phyloP scores from a whole-genome alignment of 2,797 vertebrate species.

The Eptatretus atami region DNA sequence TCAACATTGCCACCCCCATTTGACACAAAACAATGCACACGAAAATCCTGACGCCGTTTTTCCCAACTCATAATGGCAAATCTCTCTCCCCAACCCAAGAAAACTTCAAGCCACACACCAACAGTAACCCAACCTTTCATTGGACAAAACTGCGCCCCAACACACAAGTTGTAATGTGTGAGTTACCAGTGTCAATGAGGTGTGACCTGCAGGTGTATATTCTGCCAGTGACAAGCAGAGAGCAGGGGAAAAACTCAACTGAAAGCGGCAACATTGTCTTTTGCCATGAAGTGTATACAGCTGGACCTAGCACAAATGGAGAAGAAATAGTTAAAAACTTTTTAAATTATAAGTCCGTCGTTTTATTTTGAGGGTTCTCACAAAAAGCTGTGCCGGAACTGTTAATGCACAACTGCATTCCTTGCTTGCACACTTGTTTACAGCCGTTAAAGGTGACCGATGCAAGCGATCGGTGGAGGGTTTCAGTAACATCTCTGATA shows the following conservation, averaged over 20 bases:
- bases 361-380: too few species aligned
- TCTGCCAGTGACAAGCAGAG: constrained; percentile 52
- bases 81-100: neutral
- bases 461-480: too few species aligned
- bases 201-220: constrained; percentile 71
- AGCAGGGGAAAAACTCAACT: constrained; percentile 68
- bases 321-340: neutral
- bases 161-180: neutral
- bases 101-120: neutral
- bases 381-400: too few species aligned
- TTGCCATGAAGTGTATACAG: constrained; percentile 98
- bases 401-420: too few species aligned
- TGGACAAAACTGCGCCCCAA: neutral
- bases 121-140: neutral
- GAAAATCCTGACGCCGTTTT: too few species aligned
- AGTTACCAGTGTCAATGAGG: constrained; percentile 56
- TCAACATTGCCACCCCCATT: too few species aligned
- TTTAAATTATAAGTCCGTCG: too few species aligned
- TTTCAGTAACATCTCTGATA: too few species aligned
- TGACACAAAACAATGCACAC: too few species aligned
- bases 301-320: constrained; percentile 25
- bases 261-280: constrained; percentile 86
- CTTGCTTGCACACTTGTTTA: too few species aligned
- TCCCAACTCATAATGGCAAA: too few species aligned
- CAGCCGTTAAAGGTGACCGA: too few species aligned